These are phyloP conservation scores for Staurois parvus DNA, from an alignment of 2,797 vertebrate species.

Conservation along the genomic window DNA sequence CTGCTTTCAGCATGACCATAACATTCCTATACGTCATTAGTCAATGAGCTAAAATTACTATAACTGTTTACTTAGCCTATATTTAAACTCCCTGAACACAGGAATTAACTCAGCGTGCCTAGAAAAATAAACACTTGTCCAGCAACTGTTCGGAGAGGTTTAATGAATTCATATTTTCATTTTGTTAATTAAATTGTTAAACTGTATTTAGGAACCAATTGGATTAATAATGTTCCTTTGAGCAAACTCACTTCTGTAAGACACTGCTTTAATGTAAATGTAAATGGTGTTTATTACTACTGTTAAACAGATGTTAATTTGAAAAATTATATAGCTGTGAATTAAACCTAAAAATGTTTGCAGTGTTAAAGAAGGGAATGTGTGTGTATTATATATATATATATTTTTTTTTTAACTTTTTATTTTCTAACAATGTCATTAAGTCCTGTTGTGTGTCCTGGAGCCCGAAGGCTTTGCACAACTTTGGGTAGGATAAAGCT, in stretches of 20 bases:
- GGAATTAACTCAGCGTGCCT: not conserved
- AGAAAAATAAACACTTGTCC: not conserved
- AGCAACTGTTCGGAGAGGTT: too few species aligned
- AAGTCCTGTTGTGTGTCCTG: too few species aligned
- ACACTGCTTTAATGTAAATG: not conserved
- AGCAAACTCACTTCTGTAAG: not conserved
- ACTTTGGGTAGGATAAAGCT: too few species aligned
- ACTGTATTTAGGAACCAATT: not conserved
- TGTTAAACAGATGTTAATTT: constrained; percentile 4
- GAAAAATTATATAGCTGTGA: not conserved
- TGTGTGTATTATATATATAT: too few species aligned
- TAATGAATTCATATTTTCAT: not conserved
- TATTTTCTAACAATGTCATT: too few species aligned
- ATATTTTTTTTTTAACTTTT: too few species aligned
- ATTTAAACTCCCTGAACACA: not conserved
- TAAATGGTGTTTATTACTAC: not conserved
- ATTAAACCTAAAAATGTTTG: not conserved
- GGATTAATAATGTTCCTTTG: constrained; percentile 14
- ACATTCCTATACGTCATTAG: not conserved
- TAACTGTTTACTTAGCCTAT: not conserved
- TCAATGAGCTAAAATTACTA: not conserved
- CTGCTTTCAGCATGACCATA: not conserved
- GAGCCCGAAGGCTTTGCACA: too few species aligned
- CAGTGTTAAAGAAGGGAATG: too few species aligned
- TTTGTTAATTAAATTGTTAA: constrained; percentile 12